Percentiles rank a stretch among this genome's conserved stretches.
Evolutionary conservation across 2,888 invertebrate species (phyloP).

Genomic region (Pandemis corylana): DNA sequence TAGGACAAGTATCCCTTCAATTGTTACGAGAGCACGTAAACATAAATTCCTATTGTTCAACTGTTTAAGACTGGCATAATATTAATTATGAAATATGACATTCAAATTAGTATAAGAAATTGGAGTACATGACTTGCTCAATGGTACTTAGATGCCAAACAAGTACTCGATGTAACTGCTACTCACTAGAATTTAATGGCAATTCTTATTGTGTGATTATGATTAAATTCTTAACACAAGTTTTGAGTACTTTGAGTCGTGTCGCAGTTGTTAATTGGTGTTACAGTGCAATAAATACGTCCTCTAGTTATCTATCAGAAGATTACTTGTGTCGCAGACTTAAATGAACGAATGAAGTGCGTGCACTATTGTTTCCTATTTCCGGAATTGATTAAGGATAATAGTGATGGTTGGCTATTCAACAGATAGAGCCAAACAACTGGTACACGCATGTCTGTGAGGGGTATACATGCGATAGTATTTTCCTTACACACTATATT

Average conservation of each 20-base stretch:
- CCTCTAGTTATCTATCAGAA: background rate
- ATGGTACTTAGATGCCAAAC: slow-evolving; percentile 60
- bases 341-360: background rate
- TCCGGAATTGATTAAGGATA: background rate
- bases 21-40: background rate
- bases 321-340: background rate
- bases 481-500: too few species aligned
- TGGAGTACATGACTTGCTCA: slow-evolving; percentile 53
- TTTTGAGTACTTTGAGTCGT: background rate
- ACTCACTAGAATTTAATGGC: slow-evolving; percentile 60
- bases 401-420: too few species aligned
- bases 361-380: background rate
- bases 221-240: slow-evolving; percentile 40
- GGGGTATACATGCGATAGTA: too few species aligned
- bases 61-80: slow-evolving; percentile 40
- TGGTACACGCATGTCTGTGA: too few species aligned
- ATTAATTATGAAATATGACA: slow-evolving; percentile 59
- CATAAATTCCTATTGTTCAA: slow-evolving; percentile 2
- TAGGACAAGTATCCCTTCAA: background rate
- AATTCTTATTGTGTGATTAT: slow-evolving; percentile 40
- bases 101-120: slow-evolving; percentile 58
- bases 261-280: background rate
- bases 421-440: too few species aligned
- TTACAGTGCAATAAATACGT: background rate
- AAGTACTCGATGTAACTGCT: slow-evolving; percentile 52